Evolutionary conservation across 2,888 invertebrate species (phyloP).

Genomic region (Habroteleia sp.): DNA sequence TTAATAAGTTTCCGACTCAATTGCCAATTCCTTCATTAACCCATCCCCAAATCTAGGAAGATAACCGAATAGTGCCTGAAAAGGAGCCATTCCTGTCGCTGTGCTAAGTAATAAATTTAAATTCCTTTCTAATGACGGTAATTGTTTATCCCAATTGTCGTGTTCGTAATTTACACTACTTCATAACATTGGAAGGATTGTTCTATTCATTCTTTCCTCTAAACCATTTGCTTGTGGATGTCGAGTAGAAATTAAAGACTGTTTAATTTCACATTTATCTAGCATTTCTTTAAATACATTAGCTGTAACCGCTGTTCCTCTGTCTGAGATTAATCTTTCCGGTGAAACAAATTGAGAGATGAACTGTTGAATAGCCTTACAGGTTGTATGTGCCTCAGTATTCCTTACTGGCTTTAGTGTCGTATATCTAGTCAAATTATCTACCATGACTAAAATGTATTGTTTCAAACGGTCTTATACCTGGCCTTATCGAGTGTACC

Average conservation of each 20-base stretch:
- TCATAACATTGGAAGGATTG: constrained; percentile 10
- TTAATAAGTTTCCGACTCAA: background rate
- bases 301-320: constrained; percentile 53
- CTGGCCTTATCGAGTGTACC: no score
- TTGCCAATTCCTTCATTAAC: constrained; percentile 1
- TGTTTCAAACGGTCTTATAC: constrained; percentile 5
- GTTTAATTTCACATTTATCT: constrained; percentile 36
- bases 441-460: no score
- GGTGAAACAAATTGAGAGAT: constrained; percentile 40
- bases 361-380: constrained; percentile 1
- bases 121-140: background rate
- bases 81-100: constrained; percentile 10
- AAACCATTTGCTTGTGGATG: constrained; percentile 63
- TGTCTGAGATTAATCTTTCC: constrained; percentile 56
- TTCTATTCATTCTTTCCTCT: constrained; percentile 24
- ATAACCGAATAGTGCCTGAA: constrained; percentile 10
- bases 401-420: no score
- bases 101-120: background rate
- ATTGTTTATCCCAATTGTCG: constrained; percentile 15
- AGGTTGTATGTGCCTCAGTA: background rate
- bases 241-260: constrained; percentile 44
- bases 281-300: constrained; percentile 16
- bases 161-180: background rate
- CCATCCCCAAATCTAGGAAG: constrained; percentile 10
- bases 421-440: no score